Conservation (phyloP, 2,113 vertebrate species). For the Sinosuthora webbiana region DNA sequence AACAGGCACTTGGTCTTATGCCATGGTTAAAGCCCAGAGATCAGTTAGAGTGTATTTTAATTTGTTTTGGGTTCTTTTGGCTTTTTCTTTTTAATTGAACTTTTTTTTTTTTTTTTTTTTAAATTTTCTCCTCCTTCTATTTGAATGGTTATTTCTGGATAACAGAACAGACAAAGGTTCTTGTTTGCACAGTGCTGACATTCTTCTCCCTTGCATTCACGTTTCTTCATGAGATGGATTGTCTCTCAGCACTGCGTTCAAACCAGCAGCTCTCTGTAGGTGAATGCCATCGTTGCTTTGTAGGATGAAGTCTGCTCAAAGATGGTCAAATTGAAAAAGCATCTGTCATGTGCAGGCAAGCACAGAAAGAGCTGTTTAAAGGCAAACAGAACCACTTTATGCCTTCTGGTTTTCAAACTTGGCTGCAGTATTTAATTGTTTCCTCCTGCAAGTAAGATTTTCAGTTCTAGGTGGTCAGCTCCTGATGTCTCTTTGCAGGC, state of each 20-base stretch:
- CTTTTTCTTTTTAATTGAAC: neutral
- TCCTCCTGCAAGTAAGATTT: neutral
- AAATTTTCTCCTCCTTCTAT: neutral
- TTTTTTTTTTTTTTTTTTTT: neutral
- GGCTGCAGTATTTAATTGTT: neutral
- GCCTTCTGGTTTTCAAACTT: neutral
- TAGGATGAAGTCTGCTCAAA: neutral
- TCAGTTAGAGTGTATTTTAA: neutral
- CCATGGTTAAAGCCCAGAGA: neutral
- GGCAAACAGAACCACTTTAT: neutral
- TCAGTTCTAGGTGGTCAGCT: neutral
- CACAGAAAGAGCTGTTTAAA: neutral
- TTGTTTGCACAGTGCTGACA: neutral
- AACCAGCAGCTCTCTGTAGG: neutral
- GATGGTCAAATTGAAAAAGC: slow-evolving; percentile 28
- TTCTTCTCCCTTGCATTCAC: neutral
- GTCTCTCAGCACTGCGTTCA: neutral
- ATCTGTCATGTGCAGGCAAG: neutral
- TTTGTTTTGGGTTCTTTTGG: too few relatives aligned
- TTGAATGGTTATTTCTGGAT: neutral
- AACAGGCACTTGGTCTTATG: neutral
- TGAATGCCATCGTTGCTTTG: neutral
- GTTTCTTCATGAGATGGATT: neutral
- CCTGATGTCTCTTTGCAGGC: neutral
- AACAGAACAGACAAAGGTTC: neutral